Percentiles rank a stretch among this genome's conserved stretches.
Evolutionary conservation across 1,140 invertebrate genomes (phyloP).

Genomic region (Trinorchestia longiramus): DNA sequence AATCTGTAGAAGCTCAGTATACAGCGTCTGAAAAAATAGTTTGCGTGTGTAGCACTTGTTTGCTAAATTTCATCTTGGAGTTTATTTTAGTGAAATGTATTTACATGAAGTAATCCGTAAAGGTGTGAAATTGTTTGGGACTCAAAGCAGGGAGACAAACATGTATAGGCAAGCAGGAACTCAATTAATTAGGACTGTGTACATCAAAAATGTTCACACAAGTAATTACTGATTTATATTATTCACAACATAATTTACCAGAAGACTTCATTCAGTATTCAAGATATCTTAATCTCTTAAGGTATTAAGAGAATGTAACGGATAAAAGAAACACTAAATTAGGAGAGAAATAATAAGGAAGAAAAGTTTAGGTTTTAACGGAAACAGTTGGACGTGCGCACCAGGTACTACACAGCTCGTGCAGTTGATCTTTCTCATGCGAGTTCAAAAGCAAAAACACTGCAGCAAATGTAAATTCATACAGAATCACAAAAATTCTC

Average conservation of each 20-base stretch:
- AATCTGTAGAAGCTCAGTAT: background rate
- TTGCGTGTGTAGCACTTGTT: background rate
- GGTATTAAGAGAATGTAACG: background rate
- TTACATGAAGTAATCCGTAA: background rate
- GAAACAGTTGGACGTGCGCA: no score
- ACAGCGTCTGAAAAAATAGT: background rate
- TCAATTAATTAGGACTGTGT: background rate
- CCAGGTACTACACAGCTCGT: no score
- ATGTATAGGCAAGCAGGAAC: background rate
- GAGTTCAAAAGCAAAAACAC: no score
- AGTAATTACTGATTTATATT: background rate
- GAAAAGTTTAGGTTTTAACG: background rate
- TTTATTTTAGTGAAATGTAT: background rate
- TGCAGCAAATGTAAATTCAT: no score
- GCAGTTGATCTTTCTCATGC: no score
- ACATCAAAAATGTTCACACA: no score
- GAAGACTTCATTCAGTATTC: background rate
- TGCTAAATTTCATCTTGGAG: background rate
- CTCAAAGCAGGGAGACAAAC: background rate
- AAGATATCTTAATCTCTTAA: background rate
- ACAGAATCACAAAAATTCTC: no score
- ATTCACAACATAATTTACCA: background rate
- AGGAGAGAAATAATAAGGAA: background rate
- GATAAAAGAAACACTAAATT: background rate
- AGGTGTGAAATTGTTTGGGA: background rate